Conservation (phyloP, 2,113 vertebrate genomes). For the Carollia perspicillata region DNA sequence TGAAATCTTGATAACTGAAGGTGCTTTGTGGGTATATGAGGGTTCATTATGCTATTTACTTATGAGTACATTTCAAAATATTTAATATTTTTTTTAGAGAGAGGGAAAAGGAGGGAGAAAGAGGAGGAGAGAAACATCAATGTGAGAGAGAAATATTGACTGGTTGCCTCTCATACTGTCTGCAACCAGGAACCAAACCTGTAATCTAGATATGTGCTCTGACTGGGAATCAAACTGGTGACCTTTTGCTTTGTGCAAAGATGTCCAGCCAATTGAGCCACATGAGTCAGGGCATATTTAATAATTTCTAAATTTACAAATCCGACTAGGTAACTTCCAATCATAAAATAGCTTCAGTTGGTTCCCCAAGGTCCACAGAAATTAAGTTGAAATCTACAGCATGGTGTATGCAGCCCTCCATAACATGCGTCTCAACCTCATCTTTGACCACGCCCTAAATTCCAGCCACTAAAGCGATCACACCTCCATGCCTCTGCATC, state of each 20-base stretch:
- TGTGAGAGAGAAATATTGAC: too few relatives aligned
- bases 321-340: neutral
- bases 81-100: neutral
- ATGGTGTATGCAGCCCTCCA: neutral
- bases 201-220: too few relatives aligned
- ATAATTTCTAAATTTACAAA: conserved; percentile 9
- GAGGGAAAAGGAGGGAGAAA: too few relatives aligned
- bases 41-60: neutral
- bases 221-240: too few relatives aligned
- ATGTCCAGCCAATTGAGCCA: too few relatives aligned
- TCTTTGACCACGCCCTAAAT: neutral
- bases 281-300: neutral
- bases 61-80: neutral
- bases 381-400: neutral
- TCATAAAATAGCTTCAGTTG: neutral
- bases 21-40: neutral
- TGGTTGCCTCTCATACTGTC: too few relatives aligned
- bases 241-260: too few relatives aligned
- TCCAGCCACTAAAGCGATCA: neutral
- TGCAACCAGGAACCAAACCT: too few relatives aligned
- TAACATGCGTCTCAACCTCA: neutral
- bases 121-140: too few relatives aligned
- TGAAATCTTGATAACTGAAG: conserved; percentile 20
- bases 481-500: neutral
- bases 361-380: neutral